Percentiles rank a stretch among this genome's conserved stretches.
Evolutionary conservation across 2,113 vertebrate species (phyloP).

Genomic region (Corythoichthys intestinalis): DNA sequence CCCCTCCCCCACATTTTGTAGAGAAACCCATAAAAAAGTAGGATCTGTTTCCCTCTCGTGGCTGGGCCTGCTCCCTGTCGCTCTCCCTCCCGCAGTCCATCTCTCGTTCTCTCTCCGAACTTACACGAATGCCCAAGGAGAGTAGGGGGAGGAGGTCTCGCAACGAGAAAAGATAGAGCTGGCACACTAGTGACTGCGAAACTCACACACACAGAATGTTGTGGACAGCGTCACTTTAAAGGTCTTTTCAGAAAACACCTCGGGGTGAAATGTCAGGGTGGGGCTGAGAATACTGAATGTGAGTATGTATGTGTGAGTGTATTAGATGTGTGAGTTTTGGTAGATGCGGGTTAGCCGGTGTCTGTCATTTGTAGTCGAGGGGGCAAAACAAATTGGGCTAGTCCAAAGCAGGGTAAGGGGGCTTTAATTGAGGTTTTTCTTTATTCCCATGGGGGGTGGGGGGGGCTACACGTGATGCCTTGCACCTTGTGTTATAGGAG

Average conservation of each 20-base stretch:
- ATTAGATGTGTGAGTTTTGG: conserved; percentile 62
- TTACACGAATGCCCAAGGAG: conserved; percentile 30
- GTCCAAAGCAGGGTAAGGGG: conserved; percentile 55
- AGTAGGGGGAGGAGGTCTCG: conserved; percentile 8
- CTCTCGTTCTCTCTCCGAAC: conserved; percentile 37
- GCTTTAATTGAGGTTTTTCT: conserved; percentile 47
- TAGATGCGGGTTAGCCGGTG: conserved; percentile 59
- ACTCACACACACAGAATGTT: conserved; percentile 11
- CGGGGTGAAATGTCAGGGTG: conserved; percentile 11
- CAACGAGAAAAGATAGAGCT: conserved; percentile 25
- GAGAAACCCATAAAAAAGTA: conserved; percentile 40
- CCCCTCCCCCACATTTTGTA: conserved; percentile 25
- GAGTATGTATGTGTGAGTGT: conserved; percentile 38
- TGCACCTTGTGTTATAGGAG: conserved; percentile 99
- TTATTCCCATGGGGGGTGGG: conserved; percentile 15
- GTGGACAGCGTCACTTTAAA: conserved; percentile 34
- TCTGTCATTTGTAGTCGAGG: conserved; percentile 64
- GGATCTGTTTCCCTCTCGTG: conserved; percentile 42
- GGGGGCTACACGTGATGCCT: conserved; percentile 96
- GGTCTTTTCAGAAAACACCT: conserved; percentile 30
- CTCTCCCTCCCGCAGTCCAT: neutral
- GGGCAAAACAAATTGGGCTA: conserved; percentile 50
- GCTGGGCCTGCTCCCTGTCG: neutral
- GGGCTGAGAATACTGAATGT: conserved; percentile 46
- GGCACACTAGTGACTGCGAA: conserved; percentile 12